Conservation (phyloP, 1,140 invertebrate genomes). For the Drosophila fuyamai region DNA sequence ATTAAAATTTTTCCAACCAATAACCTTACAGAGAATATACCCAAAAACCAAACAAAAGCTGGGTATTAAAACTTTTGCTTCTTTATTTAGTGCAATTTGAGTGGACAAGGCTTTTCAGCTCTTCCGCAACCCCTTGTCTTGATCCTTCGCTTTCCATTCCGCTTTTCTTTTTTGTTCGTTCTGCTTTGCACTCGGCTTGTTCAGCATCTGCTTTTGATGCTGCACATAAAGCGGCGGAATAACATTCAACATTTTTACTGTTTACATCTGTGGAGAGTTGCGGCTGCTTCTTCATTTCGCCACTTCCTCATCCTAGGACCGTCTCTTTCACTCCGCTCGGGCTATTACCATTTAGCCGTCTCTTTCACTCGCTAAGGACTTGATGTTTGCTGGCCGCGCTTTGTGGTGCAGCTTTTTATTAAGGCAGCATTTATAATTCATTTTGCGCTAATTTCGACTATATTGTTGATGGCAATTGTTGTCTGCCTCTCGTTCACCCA, state of each 20-base stretch:
- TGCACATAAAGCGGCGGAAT: slow-evolving; percentile 45
- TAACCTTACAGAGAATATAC: not conserved
- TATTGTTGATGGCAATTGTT: slow-evolving; percentile 66
- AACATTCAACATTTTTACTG: slow-evolving; percentile 54
- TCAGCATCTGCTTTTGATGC: slow-evolving; percentile 49
- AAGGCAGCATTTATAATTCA: slow-evolving; percentile 78
- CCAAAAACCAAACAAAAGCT: not conserved
- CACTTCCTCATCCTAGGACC: slow-evolving; percentile 15
- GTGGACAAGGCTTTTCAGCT: slow-evolving; percentile 24
- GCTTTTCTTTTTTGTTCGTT: slow-evolving; percentile 1
- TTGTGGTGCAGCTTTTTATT: slow-evolving; percentile 59
- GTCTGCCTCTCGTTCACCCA: slow-evolving; percentile 12
- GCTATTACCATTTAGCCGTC: not conserved
- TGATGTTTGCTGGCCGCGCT: slow-evolving; percentile 33
- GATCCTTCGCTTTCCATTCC: slow-evolving; percentile 2
- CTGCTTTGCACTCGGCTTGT: slow-evolving; percentile 11
- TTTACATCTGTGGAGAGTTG: slow-evolving; percentile 39
- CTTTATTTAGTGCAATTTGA: slow-evolving; percentile 41
- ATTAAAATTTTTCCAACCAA: not conserved
- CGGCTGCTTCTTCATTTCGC: slow-evolving; percentile 18
- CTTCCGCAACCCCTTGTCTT: slow-evolving; percentile 1
- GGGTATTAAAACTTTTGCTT: slow-evolving; percentile 31
- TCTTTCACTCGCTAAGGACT: not conserved
- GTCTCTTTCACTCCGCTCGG: not conserved
- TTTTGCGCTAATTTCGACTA: slow-evolving; percentile 80